phyloP scores from a whole-genome alignment of 2,797 vertebrate genomes.

The Phataginus tricuspis region DNA sequence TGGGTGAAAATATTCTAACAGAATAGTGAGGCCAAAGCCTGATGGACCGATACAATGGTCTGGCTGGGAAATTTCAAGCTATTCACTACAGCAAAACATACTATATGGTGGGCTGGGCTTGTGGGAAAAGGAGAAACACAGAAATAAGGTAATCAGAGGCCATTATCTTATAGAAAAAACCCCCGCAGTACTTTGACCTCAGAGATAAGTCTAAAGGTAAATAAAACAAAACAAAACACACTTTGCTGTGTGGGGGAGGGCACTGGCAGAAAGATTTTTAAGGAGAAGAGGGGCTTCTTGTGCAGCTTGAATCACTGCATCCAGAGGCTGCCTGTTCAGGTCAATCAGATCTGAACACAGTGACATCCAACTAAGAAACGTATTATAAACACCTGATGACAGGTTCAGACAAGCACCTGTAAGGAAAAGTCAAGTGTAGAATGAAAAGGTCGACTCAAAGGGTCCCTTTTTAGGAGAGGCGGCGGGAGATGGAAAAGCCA shows the following conservation, averaged over 20 bases:
- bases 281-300: not conserved
- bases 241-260: rapidly evolving
- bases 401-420: not conserved
- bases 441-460: not conserved
- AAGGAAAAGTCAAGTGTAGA: not conserved
- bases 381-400: rapidly evolving
- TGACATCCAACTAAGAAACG: not conserved
- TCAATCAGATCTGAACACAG: not conserved
- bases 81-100: not conserved
- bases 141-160: not conserved
- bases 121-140: not conserved
- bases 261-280: not conserved
- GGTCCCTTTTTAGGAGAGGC: not conserved
- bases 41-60: not conserved
- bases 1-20: not conserved
- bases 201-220: not conserved
- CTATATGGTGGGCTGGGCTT: rapidly evolving
- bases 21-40: not conserved
- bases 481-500: too few species aligned
- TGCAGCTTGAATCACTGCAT: not conserved
- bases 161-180: not conserved
- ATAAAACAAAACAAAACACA: not conserved
- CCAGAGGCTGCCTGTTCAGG: not conserved
- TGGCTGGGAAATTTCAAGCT: not conserved
- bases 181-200: not conserved